Conservation (phyloP, 2,113 vertebrate species). For the Pelvicachromis taeniatus region DNA sequence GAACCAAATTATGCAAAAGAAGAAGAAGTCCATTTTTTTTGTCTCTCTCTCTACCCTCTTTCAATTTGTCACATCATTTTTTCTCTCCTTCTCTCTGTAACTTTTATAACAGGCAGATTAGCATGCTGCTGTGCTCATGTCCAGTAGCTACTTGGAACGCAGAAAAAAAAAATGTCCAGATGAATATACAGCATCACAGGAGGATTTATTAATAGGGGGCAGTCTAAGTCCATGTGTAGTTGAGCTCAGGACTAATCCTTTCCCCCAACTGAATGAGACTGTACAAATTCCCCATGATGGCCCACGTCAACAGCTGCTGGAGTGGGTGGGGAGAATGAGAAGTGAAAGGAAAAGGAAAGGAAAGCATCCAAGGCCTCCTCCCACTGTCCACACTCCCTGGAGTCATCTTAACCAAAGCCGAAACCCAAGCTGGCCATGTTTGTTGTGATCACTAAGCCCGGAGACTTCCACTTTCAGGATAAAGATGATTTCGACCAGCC, state of each 20-base stretch:
- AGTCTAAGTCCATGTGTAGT: constrained; percentile 59
- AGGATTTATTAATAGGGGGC: constrained; percentile 65
- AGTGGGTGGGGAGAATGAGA: constrained; percentile 42
- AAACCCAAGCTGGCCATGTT: constrained; percentile 27
- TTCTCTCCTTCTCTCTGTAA: constrained; percentile 15
- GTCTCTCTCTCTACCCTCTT: constrained; percentile 2
- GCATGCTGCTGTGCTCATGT: constrained; percentile 36
- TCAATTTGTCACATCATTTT: constrained; percentile 48
- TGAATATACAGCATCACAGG: constrained; percentile 43
- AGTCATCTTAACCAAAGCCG: constrained; percentile 49
- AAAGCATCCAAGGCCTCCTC: constrained; percentile 45
- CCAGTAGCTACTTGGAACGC: constrained; percentile 25
- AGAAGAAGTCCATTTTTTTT: constrained; percentile 14
- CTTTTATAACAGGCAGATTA: constrained; percentile 61
- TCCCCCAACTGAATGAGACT: constrained; percentile 38
- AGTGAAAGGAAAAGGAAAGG: not conserved
- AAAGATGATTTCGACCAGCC: constrained; percentile 41
- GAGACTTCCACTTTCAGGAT: constrained; percentile 41
- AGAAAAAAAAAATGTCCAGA: constrained; percentile 1
- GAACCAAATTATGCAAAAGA: constrained; percentile 65
- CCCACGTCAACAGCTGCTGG: constrained; percentile 52
- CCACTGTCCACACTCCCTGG: constrained; percentile 29
- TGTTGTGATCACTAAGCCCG: constrained; percentile 38
- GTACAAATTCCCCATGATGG: constrained; percentile 55
- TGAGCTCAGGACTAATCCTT: constrained; percentile 55